Conservation (phyloP, 2,888 invertebrate species). For the Drosophila cracens region DNA sequence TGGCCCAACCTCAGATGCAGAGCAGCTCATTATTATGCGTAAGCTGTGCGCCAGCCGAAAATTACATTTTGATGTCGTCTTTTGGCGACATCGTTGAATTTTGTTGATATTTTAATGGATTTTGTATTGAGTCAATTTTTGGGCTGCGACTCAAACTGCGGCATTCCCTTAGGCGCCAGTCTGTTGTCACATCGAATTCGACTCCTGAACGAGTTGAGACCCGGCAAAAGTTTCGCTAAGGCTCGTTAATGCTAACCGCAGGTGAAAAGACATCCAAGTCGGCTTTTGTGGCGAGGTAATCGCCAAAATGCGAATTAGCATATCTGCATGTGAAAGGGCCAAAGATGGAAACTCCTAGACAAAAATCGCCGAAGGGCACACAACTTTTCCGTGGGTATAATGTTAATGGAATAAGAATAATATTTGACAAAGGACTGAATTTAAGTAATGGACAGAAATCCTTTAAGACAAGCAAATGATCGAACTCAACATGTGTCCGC, state of each 20-base stretch:
- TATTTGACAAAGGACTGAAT: not conserved
- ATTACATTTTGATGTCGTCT: conserved; percentile 76
- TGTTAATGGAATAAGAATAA: conserved; percentile 16
- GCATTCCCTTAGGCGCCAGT: conserved; percentile 45
- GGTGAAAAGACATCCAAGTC: conserved; percentile 30
- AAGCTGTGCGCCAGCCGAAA: conserved; percentile 68
- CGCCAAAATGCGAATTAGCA: conserved; percentile 10
- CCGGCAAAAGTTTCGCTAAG: conserved; percentile 19
- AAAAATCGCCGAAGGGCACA: conserved; percentile 21
- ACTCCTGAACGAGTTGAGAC: conserved; percentile 45
- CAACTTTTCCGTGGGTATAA: not conserved
- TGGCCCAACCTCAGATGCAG: not conserved
- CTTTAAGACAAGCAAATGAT: conserved; percentile 1
- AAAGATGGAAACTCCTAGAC: conserved; percentile 29
- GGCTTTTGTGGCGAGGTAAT: conserved; percentile 26
- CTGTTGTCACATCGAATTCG: conserved; percentile 73
- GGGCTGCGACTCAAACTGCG: conserved; percentile 7
- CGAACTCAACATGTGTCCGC: conserved; percentile 37
- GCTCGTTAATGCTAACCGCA: conserved; percentile 52
- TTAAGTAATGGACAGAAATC: not conserved
- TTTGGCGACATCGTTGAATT: conserved; percentile 60
- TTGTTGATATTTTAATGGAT: conserved; percentile 78
- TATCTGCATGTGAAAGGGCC: conserved; percentile 38
- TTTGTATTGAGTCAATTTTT: conserved; percentile 71
- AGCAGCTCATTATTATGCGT: conserved; percentile 70